These are phyloP conservation scores for Paedocypris micromegethes DNA, from an alignment of 2,797 vertebrate genomes.

Conservation along the genomic window DNA sequence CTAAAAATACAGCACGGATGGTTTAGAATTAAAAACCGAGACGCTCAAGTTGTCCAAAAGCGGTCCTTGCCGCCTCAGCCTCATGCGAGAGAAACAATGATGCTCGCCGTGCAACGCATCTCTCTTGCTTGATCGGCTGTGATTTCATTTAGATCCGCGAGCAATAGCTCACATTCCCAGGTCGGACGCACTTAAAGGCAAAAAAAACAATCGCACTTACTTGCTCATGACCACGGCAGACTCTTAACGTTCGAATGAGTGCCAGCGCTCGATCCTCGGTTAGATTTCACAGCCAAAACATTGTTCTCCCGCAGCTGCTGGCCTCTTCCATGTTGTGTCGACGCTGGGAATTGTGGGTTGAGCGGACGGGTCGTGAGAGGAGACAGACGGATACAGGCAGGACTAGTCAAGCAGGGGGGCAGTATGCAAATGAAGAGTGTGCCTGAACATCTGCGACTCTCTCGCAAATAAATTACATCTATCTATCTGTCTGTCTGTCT, in stretches of 20 bases:
- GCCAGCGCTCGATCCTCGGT: constrained; percentile 55
- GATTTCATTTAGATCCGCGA: constrained; percentile 41
- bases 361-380: constrained; percentile 78
- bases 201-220: constrained; percentile 54
- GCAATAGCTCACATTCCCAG: constrained; percentile 45
- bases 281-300: constrained; percentile 75
- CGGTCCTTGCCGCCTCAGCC: background rate
- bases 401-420: constrained; percentile 27
- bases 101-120: constrained; percentile 62
- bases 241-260: constrained; percentile 55
- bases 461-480: constrained; percentile 1
- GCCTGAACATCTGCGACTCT: constrained; percentile 26
- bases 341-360: constrained; percentile 78
- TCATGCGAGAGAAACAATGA: constrained; percentile 71
- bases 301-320: constrained; percentile 74
- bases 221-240: constrained; percentile 68
- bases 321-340: constrained; percentile 80
- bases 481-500: background rate
- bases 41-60: constrained; percentile 46
- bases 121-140: constrained; percentile 50
- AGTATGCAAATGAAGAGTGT: constrained; percentile 26
- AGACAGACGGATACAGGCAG: constrained; percentile 60
- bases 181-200: background rate
- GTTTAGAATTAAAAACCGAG: background rate
- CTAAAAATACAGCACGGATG: background rate